phyloP scores from a whole-genome alignment of 2,797 vertebrate species.

The Naso thynnoides region DNA sequence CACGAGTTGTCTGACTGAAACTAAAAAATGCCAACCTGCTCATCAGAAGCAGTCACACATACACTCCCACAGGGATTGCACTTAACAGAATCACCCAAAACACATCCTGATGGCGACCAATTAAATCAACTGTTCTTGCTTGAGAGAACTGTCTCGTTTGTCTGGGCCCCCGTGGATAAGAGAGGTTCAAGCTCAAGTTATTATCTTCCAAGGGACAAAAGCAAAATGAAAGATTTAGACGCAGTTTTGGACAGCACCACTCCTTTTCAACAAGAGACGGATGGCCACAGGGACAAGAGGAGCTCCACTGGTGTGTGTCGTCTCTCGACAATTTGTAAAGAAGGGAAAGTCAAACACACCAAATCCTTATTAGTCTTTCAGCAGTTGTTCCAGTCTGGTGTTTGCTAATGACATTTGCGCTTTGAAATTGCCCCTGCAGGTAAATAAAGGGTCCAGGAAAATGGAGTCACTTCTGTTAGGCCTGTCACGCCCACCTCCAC shows the following conservation, averaged over 20 bases:
- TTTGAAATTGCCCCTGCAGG: not conserved
- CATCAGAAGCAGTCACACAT: no score
- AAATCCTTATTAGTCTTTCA: not conserved
- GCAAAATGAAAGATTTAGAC: slow-evolving; percentile 31
- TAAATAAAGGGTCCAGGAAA: not conserved
- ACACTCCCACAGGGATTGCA: no score
- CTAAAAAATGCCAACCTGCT: no score
- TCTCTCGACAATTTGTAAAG: not conserved
- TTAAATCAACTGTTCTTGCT: slow-evolving; percentile 52
- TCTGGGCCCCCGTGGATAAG: slow-evolving; percentile 43
- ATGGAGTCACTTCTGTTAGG: not conserved
- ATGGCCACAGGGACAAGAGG: slow-evolving; percentile 4
- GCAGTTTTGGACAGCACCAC: slow-evolving; percentile 6
- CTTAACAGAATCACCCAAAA: slow-evolving; percentile 15
- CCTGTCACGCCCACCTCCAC: not conserved
- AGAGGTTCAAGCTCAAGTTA: slow-evolving; percentile 47
- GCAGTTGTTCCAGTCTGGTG: not conserved
- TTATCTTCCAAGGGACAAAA: slow-evolving; percentile 47
- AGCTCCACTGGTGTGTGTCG: not conserved
- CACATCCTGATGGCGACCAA: slow-evolving; percentile 24
- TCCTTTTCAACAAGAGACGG: slow-evolving; percentile 4
- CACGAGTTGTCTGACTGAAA: no score
- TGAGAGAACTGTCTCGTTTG: slow-evolving; percentile 34
- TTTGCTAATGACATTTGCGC: slow-evolving; percentile 3
- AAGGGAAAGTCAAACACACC: slow-evolving; percentile 25